Percentiles rank a stretch among this genome's conserved stretches.
These are phyloP conservation scores for Xestia ashworthii DNA, from an alignment of 2,888 invertebrate genomes.

Conservation along the genomic window DNA sequence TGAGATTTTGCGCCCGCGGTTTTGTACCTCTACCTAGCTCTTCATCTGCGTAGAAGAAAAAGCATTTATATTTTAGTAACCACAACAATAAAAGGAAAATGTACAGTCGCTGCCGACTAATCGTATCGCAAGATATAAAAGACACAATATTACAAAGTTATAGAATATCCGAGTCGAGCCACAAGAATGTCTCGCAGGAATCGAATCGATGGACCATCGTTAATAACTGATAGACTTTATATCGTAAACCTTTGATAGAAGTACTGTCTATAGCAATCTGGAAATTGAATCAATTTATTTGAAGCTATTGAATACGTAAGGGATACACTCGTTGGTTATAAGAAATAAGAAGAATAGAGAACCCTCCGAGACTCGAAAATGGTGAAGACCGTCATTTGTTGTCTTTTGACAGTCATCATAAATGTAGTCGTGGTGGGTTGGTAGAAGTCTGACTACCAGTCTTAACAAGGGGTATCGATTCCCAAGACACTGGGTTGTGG, in stretches of 20 bases:
- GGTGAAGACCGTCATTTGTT: neutral
- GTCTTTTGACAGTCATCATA: neutral
- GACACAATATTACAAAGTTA: slow-evolving; percentile 32
- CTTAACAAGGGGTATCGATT: neutral
- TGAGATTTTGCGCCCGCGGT: too few relatives aligned
- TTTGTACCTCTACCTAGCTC: neutral
- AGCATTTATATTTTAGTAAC: neutral
- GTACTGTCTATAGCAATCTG: slow-evolving; percentile 7
- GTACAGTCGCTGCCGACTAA: neutral
- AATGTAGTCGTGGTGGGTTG: neutral
- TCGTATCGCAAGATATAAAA: slow-evolving; percentile 31
- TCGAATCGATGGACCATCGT: slow-evolving; percentile 33
- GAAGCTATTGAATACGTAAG: neutral
- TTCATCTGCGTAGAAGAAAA: neutral
- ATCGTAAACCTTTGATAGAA: slow-evolving; percentile 29
- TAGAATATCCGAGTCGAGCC: slow-evolving; percentile 41
- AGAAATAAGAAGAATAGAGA: neutral
- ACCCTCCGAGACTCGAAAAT: neutral
- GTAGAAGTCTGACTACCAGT: neutral
- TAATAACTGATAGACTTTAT: slow-evolving; percentile 45
- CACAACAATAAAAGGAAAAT: neutral
- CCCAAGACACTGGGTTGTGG: too few relatives aligned
- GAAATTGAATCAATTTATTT: slow-evolving; percentile 12
- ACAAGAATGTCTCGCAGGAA: slow-evolving; percentile 48
- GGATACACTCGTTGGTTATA: neutral